These are phyloP conservation scores for Achlya flavicornis DNA, from an alignment of 2,888 invertebrate genomes.

Conservation along the genomic window DNA sequence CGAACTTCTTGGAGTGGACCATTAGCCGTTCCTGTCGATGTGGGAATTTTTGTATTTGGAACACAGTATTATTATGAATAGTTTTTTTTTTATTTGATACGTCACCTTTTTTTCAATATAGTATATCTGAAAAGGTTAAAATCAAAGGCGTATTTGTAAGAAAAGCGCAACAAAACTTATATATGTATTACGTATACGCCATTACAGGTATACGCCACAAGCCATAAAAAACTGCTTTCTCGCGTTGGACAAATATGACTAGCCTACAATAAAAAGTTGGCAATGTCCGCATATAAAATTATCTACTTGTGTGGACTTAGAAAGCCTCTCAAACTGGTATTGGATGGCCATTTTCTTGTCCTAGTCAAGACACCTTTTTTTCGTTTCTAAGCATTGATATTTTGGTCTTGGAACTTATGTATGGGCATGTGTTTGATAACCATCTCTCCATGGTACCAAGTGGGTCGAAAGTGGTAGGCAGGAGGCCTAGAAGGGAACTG, in stretches of 20 bases:
- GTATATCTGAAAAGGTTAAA: too few species aligned
- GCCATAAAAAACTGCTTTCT: not conserved
- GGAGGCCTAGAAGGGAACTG: too few species aligned
- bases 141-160: too few species aligned
- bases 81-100: not conserved
- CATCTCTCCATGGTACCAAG: too few species aligned
- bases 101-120: not conserved
- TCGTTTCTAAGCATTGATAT: not conserved
- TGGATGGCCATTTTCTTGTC: not conserved
- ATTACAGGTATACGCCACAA: not conserved
- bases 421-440: too few species aligned
- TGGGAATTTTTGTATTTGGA: not conserved
- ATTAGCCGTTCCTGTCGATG: not conserved
- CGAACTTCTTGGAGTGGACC: not conserved
- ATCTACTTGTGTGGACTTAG: not conserved
- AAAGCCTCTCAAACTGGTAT: not conserved
- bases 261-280: not conserved
- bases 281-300: not conserved
- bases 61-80: not conserved
- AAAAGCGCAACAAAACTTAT: too few species aligned
- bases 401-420: too few species aligned
- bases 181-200: too few species aligned
- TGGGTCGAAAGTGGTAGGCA: too few species aligned
- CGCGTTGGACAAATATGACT: not conserved
- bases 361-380: not conserved